A percentile compares a stretch with the other conserved stretches of the same genome.
Conservation (phyloP, 1,140 invertebrate species). For the Stegodyphus mimosarum region DNA sequence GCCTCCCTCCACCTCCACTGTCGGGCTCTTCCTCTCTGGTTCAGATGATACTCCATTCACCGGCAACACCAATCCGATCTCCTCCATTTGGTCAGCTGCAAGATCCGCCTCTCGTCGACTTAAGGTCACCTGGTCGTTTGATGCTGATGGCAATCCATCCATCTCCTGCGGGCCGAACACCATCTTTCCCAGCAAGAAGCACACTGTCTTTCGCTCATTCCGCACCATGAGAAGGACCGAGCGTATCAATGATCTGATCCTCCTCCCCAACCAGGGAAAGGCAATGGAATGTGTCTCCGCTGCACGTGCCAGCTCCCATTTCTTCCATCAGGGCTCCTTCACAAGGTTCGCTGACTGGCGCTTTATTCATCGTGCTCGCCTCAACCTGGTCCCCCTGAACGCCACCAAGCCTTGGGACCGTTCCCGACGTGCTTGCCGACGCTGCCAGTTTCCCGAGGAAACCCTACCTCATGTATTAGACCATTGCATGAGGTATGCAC, state of each 20-base stretch:
- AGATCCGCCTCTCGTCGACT: no score
- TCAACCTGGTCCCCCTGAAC: neutral
- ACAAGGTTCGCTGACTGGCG: slow-evolving; percentile 6
- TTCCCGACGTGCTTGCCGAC: neutral
- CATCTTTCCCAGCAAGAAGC: neutral
- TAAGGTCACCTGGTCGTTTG: neutral
- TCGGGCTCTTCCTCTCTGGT: neutral
- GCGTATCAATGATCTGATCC: neutral
- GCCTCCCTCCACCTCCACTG: neutral
- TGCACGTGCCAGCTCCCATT: neutral
- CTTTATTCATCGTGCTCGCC: neutral
- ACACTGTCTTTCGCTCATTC: rapidly evolving
- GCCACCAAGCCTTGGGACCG: neutral
- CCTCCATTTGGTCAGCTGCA: neutral
- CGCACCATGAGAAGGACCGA: neutral
- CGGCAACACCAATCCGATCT: neutral
- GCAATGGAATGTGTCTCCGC: neutral
- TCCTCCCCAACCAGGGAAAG: neutral
- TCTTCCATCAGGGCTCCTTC: neutral
- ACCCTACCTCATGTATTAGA: slow-evolving; percentile 2
- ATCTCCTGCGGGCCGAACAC: neutral
- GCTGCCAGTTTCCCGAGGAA: neutral
- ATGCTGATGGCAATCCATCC: neutral
- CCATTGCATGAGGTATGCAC: neutral
- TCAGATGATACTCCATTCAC: neutral